Base-by-base conservation (phyloP, 1,140 invertebrate genomes). In the Hyposmocoma kahamanoa region DNA sequence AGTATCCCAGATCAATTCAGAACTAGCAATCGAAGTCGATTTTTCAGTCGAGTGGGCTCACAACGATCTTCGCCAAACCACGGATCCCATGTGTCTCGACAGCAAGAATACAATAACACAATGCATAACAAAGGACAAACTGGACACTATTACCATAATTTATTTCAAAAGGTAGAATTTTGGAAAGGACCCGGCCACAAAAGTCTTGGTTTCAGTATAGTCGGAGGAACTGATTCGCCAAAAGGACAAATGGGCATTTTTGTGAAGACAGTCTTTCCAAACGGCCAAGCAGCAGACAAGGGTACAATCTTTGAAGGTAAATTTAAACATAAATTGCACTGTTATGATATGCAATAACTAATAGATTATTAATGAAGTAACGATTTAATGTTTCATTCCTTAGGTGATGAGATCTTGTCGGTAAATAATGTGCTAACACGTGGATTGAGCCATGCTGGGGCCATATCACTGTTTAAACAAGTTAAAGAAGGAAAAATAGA, bases 331-430 rank as follows among this genome's bases (percentile, higher is more conserved):
- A 42, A 48, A 28, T 19, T 15, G 52, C 22, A 36, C 15, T 34
- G 30, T 8, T 36, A 36, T 34, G 30, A 2, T 36, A 36, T 2
- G 3, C 28, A 30, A 9, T 34, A 36, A 36, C 10, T 36, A 2
- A 17, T 36, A 43, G 28, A 42, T 43, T n/a, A 3, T 18, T 44
- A 30, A 47, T 43, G 38, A 36, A 49, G 38, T 36, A n/a, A n/a
- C n/a, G 17, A 41, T 45, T 42, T 34, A 43, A 46, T 34, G 46
- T 43, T 42, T 15, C 1, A 22, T 71, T 90, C 88, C 65, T n/a
- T n/a, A 95, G 94, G 94, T 67, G 96, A 98, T 87, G 96, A 98
- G 89, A 96, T 98, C 67, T 84, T 97, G 55, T 93, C 94, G 42
- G 91, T 98, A 52, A 98, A 98, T 88, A 93, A 93, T 42, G 90